Evolutionary conservation across 2,888 invertebrate species (phyloP), one percentile per base, ranked within the genome.

Genomic region (Drosophila hamatofila): DNA sequence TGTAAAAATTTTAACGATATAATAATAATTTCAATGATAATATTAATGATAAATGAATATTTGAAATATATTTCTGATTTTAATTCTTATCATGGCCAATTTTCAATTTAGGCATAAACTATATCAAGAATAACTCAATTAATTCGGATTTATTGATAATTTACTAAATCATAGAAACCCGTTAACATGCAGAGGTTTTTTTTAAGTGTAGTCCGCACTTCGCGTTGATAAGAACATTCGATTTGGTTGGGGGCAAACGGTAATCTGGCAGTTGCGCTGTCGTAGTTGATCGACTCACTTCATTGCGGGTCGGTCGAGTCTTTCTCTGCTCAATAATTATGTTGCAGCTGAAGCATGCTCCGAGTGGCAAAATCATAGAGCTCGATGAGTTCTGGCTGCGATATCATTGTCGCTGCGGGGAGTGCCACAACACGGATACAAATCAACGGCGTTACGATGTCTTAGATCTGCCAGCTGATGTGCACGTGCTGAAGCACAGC

Each of bases 371-470:
- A 63, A 54, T 62, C 3, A 37, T 92, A 0, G 78, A 83, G 52
- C 63, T 92, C 3, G 69, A 90, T 55, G 61, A 88, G 56, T 90
- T 87, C 78, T 93, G 93, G 92, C 78, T 92, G n/a, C 88, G 93
- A 3, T 93, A 93, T 79, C 93, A 93, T 73, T 93, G 93, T 63
- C 90, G 95, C 67, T 96, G 96, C 88, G 64, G 89, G 0, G 83
- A 91, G 35, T 96, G 96, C 80, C 95, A 95, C 85, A 94, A 95
- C 81, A 83, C 91, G 0, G 92, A 92, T 33, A 95, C 95, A 0
- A 93, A 93, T 71, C 96, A 96, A 91, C 94, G 95, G 79, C 94
- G 93, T 58, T 92, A 93, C 35, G 94, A 95, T 90, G 91, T 95
- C 51, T 79, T 95, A 44, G 93, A 94, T 25, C 92, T 95, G 51